Evolutionary conservation across 2,113 vertebrate species (phyloP).

Genomic region (Stercorarius parasiticus): DNA sequence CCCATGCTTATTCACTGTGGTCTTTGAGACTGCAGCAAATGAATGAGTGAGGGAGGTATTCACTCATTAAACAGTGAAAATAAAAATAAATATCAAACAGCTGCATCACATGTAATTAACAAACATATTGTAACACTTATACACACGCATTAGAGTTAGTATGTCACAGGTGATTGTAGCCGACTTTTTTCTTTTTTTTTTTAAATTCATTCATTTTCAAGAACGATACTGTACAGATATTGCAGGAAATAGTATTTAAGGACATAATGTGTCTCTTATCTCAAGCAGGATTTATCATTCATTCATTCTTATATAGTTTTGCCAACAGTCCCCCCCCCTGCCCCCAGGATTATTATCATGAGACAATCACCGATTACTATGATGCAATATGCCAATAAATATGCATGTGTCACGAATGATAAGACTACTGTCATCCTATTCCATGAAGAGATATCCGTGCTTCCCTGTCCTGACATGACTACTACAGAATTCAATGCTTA

Average conservation of each 20-base stretch:
- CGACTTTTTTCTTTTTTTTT: accelerated
- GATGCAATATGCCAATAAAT: conserved; percentile 37
- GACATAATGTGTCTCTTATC: neutral
- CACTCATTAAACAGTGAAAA: conserved; percentile 3
- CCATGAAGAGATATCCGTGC: neutral
- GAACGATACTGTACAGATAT: neutral
- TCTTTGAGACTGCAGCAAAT: neutral
- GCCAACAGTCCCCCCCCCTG: no score
- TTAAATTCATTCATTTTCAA: neutral
- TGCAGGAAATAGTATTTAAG: neutral
- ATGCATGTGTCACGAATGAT: conserved; percentile 20
- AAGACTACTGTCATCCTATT: conserved; percentile 19
- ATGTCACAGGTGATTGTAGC: neutral
- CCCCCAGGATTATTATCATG: neutral
- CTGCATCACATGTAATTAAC: conserved; percentile 4
- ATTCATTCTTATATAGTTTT: neutral
- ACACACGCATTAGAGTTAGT: neutral
- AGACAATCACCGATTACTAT: conserved; percentile 13
- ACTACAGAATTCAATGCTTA: neutral
- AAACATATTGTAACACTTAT: neutral
- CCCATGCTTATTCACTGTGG: neutral
- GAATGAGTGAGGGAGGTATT: neutral
- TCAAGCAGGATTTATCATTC: neutral
- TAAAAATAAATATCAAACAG: conserved; percentile 40
- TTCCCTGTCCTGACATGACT: neutral